Conservation (phyloP, 2,113 vertebrate species). For the Tenebrosternarchus preto region DNA sequence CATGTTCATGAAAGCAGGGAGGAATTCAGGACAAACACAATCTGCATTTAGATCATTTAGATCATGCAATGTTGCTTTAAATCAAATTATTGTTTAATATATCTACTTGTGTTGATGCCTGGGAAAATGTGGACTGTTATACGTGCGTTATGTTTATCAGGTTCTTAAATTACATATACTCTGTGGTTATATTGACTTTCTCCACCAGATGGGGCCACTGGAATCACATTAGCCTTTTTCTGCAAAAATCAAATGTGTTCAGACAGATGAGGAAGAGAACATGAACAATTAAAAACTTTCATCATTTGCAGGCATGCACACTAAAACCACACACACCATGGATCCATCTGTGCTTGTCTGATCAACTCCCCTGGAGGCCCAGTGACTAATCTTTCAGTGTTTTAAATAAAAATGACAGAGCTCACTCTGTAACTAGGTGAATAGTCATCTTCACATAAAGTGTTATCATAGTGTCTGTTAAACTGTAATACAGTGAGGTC, state of each 20-base stretch:
- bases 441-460: too few species aligned
- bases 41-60: background rate
- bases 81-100: too few species aligned
- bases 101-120: background rate
- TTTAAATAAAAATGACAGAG: background rate
- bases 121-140: background rate
- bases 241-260: background rate
- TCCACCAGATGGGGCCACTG: constrained; percentile 6
- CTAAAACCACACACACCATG: background rate
- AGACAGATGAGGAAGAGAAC: background rate
- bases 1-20: background rate
- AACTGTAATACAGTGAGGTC: background rate
- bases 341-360: background rate
- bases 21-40: background rate
- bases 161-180: background rate
- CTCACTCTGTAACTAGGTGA: background rate
- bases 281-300: background rate
- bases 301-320: background rate
- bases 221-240: background rate
- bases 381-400: background rate
- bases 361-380: background rate
- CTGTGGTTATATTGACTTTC: background rate
- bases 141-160: background rate
- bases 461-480: background rate
- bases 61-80: background rate